Evolutionary conservation across 2,888 invertebrate species (phyloP).

Genomic region (Adelphocoris suturalis): DNA sequence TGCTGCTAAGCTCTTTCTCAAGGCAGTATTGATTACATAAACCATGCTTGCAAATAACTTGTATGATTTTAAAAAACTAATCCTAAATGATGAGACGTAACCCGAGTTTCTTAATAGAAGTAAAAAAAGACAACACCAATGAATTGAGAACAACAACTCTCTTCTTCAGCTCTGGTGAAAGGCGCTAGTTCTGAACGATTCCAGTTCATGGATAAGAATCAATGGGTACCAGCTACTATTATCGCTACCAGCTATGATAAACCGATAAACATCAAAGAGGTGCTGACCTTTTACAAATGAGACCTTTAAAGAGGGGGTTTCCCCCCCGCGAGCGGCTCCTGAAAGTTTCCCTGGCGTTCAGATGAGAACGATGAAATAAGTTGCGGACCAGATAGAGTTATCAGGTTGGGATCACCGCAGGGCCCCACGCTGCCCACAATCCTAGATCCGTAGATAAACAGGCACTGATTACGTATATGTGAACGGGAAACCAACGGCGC

Average conservation of each 20-base stretch:
- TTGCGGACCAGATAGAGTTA: background rate
- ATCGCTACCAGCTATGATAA: background rate
- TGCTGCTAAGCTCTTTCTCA: too few species aligned
- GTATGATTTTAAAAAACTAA: too few species aligned
- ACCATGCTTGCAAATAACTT: too few species aligned
- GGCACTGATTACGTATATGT: too few species aligned
- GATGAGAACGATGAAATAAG: background rate
- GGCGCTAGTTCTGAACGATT: background rate
- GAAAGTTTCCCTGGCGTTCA: background rate
- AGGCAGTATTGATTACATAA: too few species aligned
- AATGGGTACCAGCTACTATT: background rate
- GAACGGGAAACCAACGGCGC: too few species aligned
- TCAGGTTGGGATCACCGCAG: background rate
- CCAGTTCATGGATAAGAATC: background rate
- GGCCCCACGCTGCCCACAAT: too few species aligned
- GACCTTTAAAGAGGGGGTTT: background rate
- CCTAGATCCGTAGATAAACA: too few species aligned
- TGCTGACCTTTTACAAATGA: constrained; percentile 8
- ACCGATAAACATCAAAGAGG: background rate
- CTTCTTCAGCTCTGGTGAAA: background rate
- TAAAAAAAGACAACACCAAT: too few species aligned
- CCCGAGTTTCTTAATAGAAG: too few species aligned
- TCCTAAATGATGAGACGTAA: too few species aligned
- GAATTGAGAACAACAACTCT: background rate
- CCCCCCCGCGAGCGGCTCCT: background rate